A percentile compares a stretch with the other conserved stretches of the same genome.
Conservation (phyloP, 2,113 vertebrate species). For the Misgurnus anguillicaudatus region DNA sequence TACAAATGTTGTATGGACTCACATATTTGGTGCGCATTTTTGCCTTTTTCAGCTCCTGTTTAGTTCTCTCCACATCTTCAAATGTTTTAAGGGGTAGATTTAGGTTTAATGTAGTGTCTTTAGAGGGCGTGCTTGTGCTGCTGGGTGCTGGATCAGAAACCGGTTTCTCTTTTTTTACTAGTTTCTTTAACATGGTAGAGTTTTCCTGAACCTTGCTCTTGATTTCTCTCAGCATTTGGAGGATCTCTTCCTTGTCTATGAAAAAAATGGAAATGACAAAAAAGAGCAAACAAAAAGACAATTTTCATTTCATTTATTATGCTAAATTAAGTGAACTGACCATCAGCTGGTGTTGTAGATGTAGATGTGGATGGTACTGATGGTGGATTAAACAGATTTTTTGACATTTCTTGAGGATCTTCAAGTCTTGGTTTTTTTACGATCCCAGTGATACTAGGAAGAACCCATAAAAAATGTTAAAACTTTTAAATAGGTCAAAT, state of each 20-base stretch:
- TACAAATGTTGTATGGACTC: neutral
- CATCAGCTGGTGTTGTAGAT: neutral
- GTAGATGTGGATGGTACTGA: neutral
- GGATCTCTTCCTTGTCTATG: neutral
- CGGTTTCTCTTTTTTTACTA: neutral
- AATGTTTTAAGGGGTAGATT: conserved; percentile 2
- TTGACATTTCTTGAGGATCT: neutral
- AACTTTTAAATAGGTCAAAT: neutral
- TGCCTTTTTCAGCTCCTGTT: neutral
- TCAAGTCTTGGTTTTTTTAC: neutral
- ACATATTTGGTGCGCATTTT: neutral
- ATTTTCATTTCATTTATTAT: neutral
- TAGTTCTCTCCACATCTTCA: neutral
- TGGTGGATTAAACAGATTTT: neutral
- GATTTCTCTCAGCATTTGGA: conserved; percentile 29
- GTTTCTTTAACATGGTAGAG: conserved; percentile 12
- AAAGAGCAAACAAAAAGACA: neutral
- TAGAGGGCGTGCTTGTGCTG: neutral
- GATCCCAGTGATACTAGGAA: neutral
- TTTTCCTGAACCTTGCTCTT: conserved; percentile 18
- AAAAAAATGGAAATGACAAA: neutral
- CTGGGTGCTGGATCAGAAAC: neutral
- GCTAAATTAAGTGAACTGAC: neutral
- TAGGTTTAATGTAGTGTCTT: neutral
- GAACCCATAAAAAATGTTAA: neutral